phyloP scores from a whole-genome alignment of 2,888 invertebrate species.

The Cristatella mucedo region DNA sequence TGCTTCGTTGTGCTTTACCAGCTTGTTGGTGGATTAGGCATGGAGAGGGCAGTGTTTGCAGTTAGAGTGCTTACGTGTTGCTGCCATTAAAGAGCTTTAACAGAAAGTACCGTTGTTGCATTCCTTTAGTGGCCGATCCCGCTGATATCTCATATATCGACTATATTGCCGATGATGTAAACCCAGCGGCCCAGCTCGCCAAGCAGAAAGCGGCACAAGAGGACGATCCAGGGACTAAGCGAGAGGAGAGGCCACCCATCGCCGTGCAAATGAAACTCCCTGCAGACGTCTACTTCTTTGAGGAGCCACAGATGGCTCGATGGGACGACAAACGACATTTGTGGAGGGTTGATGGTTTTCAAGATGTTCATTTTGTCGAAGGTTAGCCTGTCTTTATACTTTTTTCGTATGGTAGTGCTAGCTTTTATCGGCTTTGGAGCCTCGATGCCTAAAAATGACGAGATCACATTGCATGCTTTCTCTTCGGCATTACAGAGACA shows the following conservation, averaged over 20 bases:
- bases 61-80: neutral
- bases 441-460: too few species aligned
- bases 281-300: constrained; percentile 27
- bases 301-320: constrained; percentile 33
- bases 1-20: too few species aligned
- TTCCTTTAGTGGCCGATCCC: constrained; percentile 26
- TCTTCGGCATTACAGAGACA: constrained; percentile 17
- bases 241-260: constrained; percentile 8
- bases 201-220: constrained; percentile 7
- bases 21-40: neutral
- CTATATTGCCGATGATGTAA: constrained; percentile 22
- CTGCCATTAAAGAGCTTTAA: too few species aligned
- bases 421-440: too few species aligned
- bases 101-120: too few species aligned
- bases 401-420: too few species aligned
- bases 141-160: constrained; percentile 22
- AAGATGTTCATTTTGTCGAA: constrained; percentile 29
- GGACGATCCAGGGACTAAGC: neutral
- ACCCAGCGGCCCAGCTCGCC: constrained; percentile 13
- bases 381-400: too few species aligned
- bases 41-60: neutral
- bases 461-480: too few species aligned
- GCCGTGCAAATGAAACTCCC: constrained; percentile 17
- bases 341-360: constrained; percentile 34
- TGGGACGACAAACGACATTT: constrained; percentile 29